Percentiles rank a stretch among this genome's conserved stretches.
Evolutionary conservation across 2,113 vertebrate species (phyloP).

Genomic region (Rhinogobius similis): DNA sequence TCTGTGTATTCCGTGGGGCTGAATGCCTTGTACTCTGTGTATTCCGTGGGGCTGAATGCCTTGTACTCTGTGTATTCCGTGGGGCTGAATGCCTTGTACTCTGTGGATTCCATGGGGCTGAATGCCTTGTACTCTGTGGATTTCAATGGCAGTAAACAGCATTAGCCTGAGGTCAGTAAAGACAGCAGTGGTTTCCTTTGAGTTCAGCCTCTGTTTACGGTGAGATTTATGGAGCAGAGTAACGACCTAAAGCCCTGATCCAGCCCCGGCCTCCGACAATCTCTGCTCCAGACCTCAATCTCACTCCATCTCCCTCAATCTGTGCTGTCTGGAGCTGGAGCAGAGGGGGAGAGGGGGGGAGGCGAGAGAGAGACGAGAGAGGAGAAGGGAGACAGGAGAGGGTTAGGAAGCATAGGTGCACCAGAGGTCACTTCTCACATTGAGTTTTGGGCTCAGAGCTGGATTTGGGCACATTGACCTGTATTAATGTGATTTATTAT

Average conservation of each 20-base stretch:
- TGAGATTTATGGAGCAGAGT: constrained; percentile 65
- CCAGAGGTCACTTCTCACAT: not conserved
- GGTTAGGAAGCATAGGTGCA: not conserved
- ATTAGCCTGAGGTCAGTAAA: constrained; percentile 40
- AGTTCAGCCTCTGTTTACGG: constrained; percentile 42
- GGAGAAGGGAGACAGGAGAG: not conserved
- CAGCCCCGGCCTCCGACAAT: constrained; percentile 22
- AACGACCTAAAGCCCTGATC: constrained; percentile 64
- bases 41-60: too few relatives aligned
- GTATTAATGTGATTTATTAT: not conserved
- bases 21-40: too few relatives aligned
- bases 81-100: too few relatives aligned
- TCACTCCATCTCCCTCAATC: not conserved
- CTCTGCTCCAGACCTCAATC: not conserved
- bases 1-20: too few relatives aligned
- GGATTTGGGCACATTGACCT: too few relatives aligned
- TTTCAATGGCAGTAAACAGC: not conserved
- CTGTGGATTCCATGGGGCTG: too few relatives aligned
- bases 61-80: too few relatives aligned
- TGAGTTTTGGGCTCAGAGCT: too few relatives aligned
- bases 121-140: too few relatives aligned
- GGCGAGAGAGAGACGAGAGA: too few relatives aligned
- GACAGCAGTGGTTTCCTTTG: constrained; percentile 18
- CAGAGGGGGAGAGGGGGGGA: not conserved
- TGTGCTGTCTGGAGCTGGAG: not conserved